Evolutionary conservation across 1,140 invertebrate species (phyloP).

Genomic region (Papilio machaon): DNA sequence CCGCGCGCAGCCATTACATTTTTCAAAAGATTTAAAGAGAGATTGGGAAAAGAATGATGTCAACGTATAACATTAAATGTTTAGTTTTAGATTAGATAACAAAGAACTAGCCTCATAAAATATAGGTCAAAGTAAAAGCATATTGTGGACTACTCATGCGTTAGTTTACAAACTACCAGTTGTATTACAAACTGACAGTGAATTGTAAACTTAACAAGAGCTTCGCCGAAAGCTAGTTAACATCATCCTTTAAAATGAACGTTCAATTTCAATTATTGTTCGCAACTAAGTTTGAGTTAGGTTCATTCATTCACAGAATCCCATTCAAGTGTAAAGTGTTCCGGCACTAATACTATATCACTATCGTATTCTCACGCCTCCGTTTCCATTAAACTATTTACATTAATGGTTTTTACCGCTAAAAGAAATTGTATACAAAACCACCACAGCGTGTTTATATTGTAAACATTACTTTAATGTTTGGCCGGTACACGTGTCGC

Average conservation of each 20-base stretch:
- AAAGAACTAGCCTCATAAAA: neutral
- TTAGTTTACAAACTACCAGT: neutral
- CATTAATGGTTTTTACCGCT: constrained; percentile 34
- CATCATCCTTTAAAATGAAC: neutral
- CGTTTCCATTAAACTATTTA: constrained; percentile 32
- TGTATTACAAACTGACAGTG: neutral
- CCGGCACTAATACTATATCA: neutral
- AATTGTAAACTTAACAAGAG: neutral
- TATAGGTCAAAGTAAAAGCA: neutral
- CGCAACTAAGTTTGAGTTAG: neutral
- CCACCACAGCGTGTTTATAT: constrained; percentile 25
- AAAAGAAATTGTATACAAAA: constrained; percentile 27
- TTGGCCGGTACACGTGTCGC: constrained; percentile 19
- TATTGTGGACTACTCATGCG: neutral
- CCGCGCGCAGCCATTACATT: neutral
- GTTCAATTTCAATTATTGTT: constrained; percentile 8
- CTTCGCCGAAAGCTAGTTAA: neutral
- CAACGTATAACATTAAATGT: neutral
- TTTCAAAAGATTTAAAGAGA: constrained; percentile 14
- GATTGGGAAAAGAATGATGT: neutral
- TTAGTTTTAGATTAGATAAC: neutral
- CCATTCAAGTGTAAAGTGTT: constrained; percentile 11
- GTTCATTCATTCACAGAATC: neutral
- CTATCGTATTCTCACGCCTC: constrained; percentile 28
- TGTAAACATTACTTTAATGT: constrained; percentile 37